A percentile compares a stretch with the other conserved stretches of the same genome.
phyloP scores from a whole-genome alignment of 2,113 vertebrate genomes.

The Apeltes quadracus region DNA sequence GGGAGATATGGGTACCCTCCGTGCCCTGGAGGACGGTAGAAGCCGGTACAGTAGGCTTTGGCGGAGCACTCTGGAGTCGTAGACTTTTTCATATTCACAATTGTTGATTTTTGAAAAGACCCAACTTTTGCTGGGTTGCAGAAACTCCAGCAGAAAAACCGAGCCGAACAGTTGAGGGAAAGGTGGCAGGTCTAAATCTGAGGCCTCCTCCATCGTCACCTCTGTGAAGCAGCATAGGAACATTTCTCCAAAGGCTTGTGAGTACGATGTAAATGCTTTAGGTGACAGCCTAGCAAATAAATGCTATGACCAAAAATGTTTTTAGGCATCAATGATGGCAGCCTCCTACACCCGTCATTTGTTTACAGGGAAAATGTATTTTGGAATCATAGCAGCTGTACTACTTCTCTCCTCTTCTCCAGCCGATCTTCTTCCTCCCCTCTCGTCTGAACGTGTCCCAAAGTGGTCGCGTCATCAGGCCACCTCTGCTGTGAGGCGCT shows the following conservation, averaged over 20 bases:
- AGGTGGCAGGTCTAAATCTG: background rate
- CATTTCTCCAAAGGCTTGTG: conserved; percentile 39
- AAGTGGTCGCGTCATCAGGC: no score
- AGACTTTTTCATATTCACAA: no score
- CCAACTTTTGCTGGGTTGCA: conserved; percentile 5
- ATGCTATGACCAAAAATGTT: background rate
- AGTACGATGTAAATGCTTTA: conserved; percentile 5
- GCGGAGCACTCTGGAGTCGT: background rate
- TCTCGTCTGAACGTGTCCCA: no score
- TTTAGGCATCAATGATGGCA: background rate
- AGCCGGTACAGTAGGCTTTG: background rate
- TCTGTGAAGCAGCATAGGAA: background rate
- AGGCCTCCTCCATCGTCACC: background rate
- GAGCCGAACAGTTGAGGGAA: conserved; percentile 2
- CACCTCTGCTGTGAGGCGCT: conserved; percentile 32
- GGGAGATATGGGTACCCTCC: background rate
- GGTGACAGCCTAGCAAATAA: background rate
- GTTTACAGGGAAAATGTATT: background rate
- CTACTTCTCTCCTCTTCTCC: background rate
- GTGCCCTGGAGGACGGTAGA: background rate
- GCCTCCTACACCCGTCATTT: background rate
- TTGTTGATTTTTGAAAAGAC: no score
- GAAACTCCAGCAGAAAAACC: background rate
- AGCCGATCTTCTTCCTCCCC: no score
- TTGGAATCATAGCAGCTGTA: background rate